Base-by-base conservation (phyloP, 2,113 vertebrate genomes). In the Phalacrocorax aristotelis region DNA sequence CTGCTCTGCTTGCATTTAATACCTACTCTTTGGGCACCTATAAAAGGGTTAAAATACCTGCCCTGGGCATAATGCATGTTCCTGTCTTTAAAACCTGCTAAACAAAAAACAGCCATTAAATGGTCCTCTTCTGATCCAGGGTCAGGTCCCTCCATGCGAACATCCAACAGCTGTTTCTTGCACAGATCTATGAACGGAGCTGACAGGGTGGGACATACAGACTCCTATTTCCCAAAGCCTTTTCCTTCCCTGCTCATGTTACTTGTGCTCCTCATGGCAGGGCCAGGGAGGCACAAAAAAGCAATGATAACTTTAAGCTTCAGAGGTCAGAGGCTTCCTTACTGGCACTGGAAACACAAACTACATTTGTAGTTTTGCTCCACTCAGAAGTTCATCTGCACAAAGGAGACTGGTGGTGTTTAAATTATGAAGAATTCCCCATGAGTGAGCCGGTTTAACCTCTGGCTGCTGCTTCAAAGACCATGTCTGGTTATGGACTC, bases 401-500 rank as follows among this genome's bases (percentile, higher is more conserved):
- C 49, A 54, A 71, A 70, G 64, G 30, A 87, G 78, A 46, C n/a
- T 60, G 61, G 42, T 92, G 76, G 58, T 72, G 52, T 70, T 81
- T 84, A 66, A 95, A 89, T 60, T 27, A 70, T 5, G 21, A 86
- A 83, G 65, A 89, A 72, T 44, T 93, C 40, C 74, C 81, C 21
- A 23, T 3, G 46, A 83, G 19, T 10, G 25, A 92, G 48, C 29
- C 81, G 87, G 44, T 75, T 68, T 69, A 82, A 69, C 70, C 77
- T 91, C 77, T 82, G 72, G 81, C 65, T 92, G 65, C 54, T 55
- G 52, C 91, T 97, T 93, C 86, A 95, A 95, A 97, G 83, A 75
- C 52, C 27, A 15, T 3, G 68, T 60, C 86, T 96, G 81, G 69
- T 88, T 91, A 42, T 9, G 70, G 81, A 91, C 81, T 89, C 92